These are phyloP conservation scores for Leptinotarsa peninsularis DNA, from an alignment of 2,888 invertebrate genomes.

Conservation along the genomic window DNA sequence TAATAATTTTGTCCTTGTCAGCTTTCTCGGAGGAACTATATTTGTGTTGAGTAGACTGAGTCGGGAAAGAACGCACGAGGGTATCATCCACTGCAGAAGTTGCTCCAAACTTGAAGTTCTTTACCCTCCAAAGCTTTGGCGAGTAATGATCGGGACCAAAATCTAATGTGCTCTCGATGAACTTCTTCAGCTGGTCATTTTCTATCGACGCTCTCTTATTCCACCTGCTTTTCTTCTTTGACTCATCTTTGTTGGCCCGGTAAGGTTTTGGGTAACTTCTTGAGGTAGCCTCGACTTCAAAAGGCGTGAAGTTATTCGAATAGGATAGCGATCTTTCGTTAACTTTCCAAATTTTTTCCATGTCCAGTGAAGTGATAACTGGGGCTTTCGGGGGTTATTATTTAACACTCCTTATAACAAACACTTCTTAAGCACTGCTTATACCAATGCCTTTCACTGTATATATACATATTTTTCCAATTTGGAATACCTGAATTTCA, in stretches of 20 bases:
- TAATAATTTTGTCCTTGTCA: conserved; percentile 66
- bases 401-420: conserved; percentile 28
- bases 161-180: conserved; percentile 73
- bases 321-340: conserved; percentile 54
- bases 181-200: too few species aligned
- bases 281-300: too few species aligned
- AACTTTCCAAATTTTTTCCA: conserved; percentile 57
- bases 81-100: not conserved
- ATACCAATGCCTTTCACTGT: too few species aligned
- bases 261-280: too few species aligned
- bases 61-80: not conserved
- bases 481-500: too few species aligned
- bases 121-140: conserved; percentile 71
- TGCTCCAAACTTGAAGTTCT: conserved; percentile 48
- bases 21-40: not conserved
- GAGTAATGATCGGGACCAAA: conserved; percentile 76
- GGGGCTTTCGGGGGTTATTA: conserved; percentile 19
- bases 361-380: conserved; percentile 24
- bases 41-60: conserved; percentile 23
- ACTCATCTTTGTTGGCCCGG: too few species aligned
- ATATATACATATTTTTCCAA: too few species aligned
- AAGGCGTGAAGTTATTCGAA: conserved; percentile 38
- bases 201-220: conserved; percentile 60
- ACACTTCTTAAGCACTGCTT: conserved; percentile 21
- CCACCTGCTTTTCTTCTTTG: conserved; percentile 56